Evolutionary conservation across 2,113 vertebrate genomes (phyloP).

Genomic region (Sus scrofa): T2T-Sscrofa CM000816.6:77723501-77724000

Average conservation of each 20-base stretch:
- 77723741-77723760: neutral
- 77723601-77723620: neutral
- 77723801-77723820: too few relatives aligned
- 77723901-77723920: too few relatives aligned
- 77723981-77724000: too few relatives aligned
- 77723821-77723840: too few relatives aligned
- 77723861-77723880: too few relatives aligned
- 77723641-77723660: neutral
- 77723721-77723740: neutral
- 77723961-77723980: too few relatives aligned
- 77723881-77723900: too few relatives aligned
- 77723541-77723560: neutral
- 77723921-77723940: neutral
- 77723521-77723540: neutral
- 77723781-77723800: too few relatives aligned
- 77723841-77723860: too few relatives aligned
- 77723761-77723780: neutral
- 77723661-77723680: neutral
- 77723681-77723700: neutral
- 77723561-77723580: neutral
- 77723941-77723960: too few relatives aligned
- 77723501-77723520: neutral
- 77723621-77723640: neutral
- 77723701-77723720: neutral
- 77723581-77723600: fast-evolving